These are phyloP conservation scores for Cylas formicarius DNA, from an alignment of 1,140 invertebrate genomes.

Conservation along the genomic window DNA sequence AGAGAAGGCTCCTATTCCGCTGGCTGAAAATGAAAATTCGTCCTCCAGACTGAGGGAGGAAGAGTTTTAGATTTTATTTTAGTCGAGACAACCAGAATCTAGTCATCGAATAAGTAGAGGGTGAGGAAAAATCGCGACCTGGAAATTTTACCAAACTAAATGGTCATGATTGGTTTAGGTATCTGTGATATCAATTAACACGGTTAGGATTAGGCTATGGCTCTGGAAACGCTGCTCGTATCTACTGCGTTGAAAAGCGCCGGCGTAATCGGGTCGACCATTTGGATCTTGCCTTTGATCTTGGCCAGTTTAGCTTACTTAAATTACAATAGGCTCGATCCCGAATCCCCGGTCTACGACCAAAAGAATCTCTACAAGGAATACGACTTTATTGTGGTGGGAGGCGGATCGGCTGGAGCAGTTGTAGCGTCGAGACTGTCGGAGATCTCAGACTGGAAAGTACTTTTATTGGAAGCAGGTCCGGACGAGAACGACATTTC, in stretches of 20 bases:
- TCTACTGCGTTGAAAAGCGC: constrained; percentile 69
- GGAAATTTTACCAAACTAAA: not conserved
- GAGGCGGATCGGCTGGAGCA: constrained; percentile 87
- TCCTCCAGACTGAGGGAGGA: constrained; percentile 28
- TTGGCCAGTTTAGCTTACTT: constrained; percentile 75
- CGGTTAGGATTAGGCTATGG: constrained; percentile 47
- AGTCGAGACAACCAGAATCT: constrained; percentile 12
- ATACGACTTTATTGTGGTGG: constrained; percentile 83
- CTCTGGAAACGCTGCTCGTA: constrained; percentile 61
- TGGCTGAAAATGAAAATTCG: constrained; percentile 33
- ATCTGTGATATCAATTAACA: constrained; percentile 17
- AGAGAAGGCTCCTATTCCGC: constrained; percentile 15
- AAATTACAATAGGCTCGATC: constrained; percentile 72
- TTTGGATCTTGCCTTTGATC: constrained; percentile 76
- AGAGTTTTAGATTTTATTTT: constrained; percentile 20
- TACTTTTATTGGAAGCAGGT: constrained; percentile 85
- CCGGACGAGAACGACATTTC: constrained; percentile 87
- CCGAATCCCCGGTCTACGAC: constrained; percentile 63
- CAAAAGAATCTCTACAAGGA: constrained; percentile 49
- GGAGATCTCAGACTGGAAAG: constrained; percentile 71
- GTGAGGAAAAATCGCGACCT: constrained; percentile 8
- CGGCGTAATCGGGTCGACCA: constrained; percentile 61
- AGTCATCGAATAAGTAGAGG: constrained; percentile 12
- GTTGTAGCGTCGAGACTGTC: constrained; percentile 86
- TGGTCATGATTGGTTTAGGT: not conserved